Evolutionary conservation across 2,113 vertebrate genomes (phyloP), one percentile per base, ranked within the genome.

Genomic region (Telmatochromis sp.): DNA sequence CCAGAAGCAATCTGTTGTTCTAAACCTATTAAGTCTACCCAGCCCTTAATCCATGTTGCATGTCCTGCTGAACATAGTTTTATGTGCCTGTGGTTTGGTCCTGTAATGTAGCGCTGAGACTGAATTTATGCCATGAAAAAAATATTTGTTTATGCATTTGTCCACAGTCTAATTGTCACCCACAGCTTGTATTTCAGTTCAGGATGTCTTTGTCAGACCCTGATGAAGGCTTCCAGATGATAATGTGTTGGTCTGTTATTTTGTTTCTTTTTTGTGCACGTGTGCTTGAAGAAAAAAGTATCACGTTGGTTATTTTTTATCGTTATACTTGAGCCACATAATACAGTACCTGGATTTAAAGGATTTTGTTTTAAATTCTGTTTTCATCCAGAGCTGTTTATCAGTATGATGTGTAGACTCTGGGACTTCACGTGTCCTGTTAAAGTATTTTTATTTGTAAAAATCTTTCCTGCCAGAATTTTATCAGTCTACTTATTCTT

Each of bases 21-120:
- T 93, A 95, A 95, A 94, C 86, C 89, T 86, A 82, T 93, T 94
- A 94, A 86, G 84, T 84, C 37, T 83, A 60, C 23, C 86, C 83
- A 68, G 33, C 14, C 70, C 19, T 58, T 94, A 92, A 92, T 93
- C 82, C 89, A 83, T 6, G 8, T 37, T 65, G 70, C 75, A 49
- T 88, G 26, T 79, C 53, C 28, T 57, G 14, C 51, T 87, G 85
- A 84, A 49, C 6, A 9, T 73, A 80, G 82, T 81, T 63, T 42
- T 26, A 7, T 14, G 33, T 58, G 19, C 15, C 6, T 45, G 42
- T 45, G 17, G 26, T 49, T 45, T 58, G 11, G 21, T 58, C 21
- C n/a, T 82, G 75, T 68, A 82, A n/a, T 73, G 26, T 68, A 80
- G 54, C 42, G 49, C 42, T 47, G 5, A 86, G 14, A 47, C 14